Base-by-base conservation (phyloP, 92 coral and sea anemone genomes). In the Phymanthus crucifer region DNA sequence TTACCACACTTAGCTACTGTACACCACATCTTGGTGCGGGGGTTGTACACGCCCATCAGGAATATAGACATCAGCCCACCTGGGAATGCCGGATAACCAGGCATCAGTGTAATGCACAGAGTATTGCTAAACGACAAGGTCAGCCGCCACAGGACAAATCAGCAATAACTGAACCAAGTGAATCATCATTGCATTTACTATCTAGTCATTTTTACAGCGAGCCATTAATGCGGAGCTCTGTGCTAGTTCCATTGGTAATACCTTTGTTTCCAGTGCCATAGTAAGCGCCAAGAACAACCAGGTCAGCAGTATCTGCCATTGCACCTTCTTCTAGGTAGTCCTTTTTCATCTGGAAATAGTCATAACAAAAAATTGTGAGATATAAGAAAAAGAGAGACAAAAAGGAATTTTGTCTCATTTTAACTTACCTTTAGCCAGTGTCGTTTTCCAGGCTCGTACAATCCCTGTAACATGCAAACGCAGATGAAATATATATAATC, bases 261-360 rank as follows among this genome's bases (percentile, higher is more conserved):
- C 98, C 99, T 93, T 95, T 95, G 79, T 67, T 93, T 12, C 99
- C 99, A 1, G 99, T 95, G 17, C 99, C 99, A 83, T 93, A 95
- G 73, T 95, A 95, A 37, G 99, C 99, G 73, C 99, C 99, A 18
- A 95, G 87, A 75, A 93, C 99, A 10, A 95, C 99, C 73, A 95
- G 88, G 88, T 95, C 99, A 84, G 99, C 97, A 33, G 99, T 90
- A 77, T 95, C 99, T 70, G 99, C 99, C 99, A 95, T 95, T 78
- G 99, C 94, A 80, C 99, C 98, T 78, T 95, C 99, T 29, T 89
- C 96, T 29, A 95, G 83, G 61, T 95, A 95, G 82, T 95, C 99
- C 58, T 93, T 95, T 75, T 95, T 95, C 99, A 95, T 93, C 99
- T 95, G 64, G 18, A n/a, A 74, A 48, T 27, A 38, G 24, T 11